Evolutionary conservation across 2,888 invertebrate species (phyloP), one percentile per base, ranked within the genome.

Genomic region (Cheilosia soror): DNA sequence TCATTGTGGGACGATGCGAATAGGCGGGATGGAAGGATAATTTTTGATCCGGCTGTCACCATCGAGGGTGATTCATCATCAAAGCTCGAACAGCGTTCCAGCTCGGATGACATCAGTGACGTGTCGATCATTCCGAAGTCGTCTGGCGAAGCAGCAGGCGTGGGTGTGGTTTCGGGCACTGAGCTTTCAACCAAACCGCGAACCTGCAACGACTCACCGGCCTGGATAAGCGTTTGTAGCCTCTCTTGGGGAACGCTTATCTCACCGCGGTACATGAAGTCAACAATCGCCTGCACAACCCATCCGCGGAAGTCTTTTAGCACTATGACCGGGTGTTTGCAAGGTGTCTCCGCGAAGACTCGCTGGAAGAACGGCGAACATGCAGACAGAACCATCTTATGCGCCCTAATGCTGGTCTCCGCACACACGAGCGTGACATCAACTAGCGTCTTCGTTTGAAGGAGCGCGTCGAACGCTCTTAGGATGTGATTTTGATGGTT

Each of bases 201-300:
- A 87, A 97, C 96, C 91, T 97, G 97, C 83, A 98, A 93, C 68
- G 96, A 96, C 90, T 97, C 97, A 0, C 97, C 98, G 2, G 97
- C 97, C 89, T 96, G 96, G 89, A 98, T 96, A 88, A 98, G 94
- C 11, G 95, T 95, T 75, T 96, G 95, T 31, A 98, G 93, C 87
- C 97, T 96, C 90, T 97, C 97, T 89, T 97, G 96, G 6, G 96
- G 95, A 66, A 98, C 97, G 88, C 96, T 96, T 88, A 98, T 97
- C 93, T 98, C 97, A 47, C 98, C 98, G 88, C 96, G 96, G 93
- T 98, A 98, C 97, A 98, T 98, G 90, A 98, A 98, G 93, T 97
- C 97, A 85, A 98, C 96, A 83, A 98, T 96, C 42, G 97, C 96
- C 89, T 97, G 96, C 86, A 98, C 96, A 90, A 97, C 97, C 95